Evolutionary conservation across 2,797 vertebrate species (phyloP).

Genomic region (Eulemur albifrons): DNA sequence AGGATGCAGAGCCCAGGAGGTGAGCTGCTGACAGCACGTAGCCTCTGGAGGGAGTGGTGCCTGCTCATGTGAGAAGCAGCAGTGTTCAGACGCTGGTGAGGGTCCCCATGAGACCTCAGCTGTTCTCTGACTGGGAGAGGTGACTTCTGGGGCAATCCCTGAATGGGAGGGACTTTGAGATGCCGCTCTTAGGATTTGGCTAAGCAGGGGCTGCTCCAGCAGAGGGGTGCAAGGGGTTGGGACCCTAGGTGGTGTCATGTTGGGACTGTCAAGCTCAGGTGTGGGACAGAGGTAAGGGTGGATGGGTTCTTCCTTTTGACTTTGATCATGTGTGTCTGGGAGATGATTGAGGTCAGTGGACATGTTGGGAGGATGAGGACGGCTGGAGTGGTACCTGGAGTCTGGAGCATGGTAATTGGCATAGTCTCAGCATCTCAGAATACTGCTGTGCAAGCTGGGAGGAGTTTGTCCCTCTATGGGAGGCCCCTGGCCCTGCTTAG

Average conservation of each 20-base stretch:
- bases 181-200: not conserved
- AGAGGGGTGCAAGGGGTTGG: not conserved
- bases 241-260: not conserved
- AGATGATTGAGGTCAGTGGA: not conserved
- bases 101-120: not conserved
- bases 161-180: not conserved
- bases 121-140: constrained; percentile 13
- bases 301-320: not conserved
- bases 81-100: not conserved
- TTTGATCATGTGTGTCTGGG: not conserved
- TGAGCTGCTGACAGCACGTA: not conserved
- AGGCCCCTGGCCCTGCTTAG: not conserved
- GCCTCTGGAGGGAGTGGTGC: not conserved
- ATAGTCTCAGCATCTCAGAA: not conserved
- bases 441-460: not conserved
- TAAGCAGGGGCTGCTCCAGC: not conserved
- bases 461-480: not conserved
- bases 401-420: not conserved
- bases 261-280: not conserved
- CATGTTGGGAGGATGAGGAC: not conserved
- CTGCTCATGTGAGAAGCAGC: not conserved
- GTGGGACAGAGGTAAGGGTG: not conserved
- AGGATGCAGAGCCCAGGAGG: not conserved
- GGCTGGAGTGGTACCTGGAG: not conserved
- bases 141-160: constrained; percentile 30